Evolutionary conservation across 2,113 vertebrate genomes (phyloP).

Genomic region (Macquaria australasica): DNA sequence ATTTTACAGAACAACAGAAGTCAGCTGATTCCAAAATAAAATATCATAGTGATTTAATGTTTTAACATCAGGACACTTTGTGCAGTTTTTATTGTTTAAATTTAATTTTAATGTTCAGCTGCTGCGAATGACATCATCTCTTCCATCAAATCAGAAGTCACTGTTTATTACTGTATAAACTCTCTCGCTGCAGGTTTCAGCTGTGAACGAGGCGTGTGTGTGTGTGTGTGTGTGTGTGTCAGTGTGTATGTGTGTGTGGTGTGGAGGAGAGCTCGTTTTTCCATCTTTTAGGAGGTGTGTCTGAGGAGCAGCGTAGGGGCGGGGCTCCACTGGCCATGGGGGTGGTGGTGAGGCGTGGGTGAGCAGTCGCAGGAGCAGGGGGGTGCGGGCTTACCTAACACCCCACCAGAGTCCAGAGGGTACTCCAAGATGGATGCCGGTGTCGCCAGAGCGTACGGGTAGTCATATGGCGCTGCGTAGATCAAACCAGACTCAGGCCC

Average conservation of each 20-base stretch:
- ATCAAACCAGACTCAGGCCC: slow-evolving; percentile 92
- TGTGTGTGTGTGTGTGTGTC: not conserved
- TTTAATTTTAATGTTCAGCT: not conserved
- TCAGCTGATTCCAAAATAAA: no score
- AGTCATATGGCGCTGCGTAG: slow-evolving; percentile 94
- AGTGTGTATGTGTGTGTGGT: not conserved
- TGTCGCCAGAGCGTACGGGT: slow-evolving; percentile 93
- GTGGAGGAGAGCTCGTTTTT: not conserved
- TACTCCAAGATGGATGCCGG: slow-evolving; percentile 96
- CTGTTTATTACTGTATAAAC: not conserved
- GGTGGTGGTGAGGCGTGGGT: slow-evolving; percentile 50
- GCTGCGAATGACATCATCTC: not conserved
- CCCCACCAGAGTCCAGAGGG: slow-evolving; percentile 92
- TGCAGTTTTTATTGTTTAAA: no score
- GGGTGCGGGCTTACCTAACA: slow-evolving; percentile 89
- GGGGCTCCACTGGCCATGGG: slow-evolving; percentile 65
- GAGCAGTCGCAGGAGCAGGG: slow-evolving; percentile 68
- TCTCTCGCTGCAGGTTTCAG: not conserved
- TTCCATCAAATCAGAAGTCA: not conserved
- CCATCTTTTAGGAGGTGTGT: slow-evolving; percentile 61
- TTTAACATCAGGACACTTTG: no score
- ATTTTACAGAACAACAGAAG: not conserved
- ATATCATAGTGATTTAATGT: no score
- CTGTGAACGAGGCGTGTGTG: not conserved
- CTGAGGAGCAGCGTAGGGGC: slow-evolving; percentile 58